A percentile compares a stretch with the other conserved stretches of the same genome.
These are phyloP conservation scores for Chiloscyllium plagiosum DNA, from an alignment of 2,113 vertebrate species.

Conservation along the genomic window DNA sequence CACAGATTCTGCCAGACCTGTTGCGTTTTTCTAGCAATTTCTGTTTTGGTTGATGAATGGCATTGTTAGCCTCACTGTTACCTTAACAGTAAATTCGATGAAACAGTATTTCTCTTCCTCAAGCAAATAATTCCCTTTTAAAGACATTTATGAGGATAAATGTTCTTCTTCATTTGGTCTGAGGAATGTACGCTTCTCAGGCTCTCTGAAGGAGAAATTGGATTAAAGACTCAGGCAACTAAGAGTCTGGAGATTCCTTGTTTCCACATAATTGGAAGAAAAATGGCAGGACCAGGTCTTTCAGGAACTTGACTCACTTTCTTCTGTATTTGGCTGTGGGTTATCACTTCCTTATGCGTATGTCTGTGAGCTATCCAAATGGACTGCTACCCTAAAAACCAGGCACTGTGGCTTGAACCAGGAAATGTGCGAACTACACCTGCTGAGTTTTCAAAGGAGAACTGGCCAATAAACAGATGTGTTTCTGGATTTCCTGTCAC, in stretches of 20 bases:
- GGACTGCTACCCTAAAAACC: background rate
- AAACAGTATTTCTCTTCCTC: background rate
- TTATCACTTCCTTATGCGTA: background rate
- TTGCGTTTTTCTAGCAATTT: too few relatives aligned
- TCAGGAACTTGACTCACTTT: background rate
- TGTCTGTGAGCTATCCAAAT: background rate
- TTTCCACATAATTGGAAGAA: background rate
- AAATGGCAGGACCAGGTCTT: background rate
- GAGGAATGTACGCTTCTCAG: background rate
- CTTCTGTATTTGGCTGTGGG: background rate
- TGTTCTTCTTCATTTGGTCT: background rate
- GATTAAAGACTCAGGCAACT: background rate
- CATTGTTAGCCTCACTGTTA: too few relatives aligned
- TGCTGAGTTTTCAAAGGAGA: background rate
- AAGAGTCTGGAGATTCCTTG: background rate
- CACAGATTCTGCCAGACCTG: too few relatives aligned
- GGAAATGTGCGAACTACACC: background rate
- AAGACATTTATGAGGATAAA: background rate
- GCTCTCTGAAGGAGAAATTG: background rate
- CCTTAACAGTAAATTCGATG: too few relatives aligned
- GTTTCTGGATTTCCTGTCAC: background rate
- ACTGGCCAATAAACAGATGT: background rate
- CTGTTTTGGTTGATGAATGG: background rate
- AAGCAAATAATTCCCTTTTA: background rate
- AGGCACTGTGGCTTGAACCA: background rate